A percentile compares a stretch with the other conserved stretches of the same genome.
Conservation (phyloP, 2,113 vertebrate genomes). For the human (Homo sapiens) region GRCh38 chr15:73622001-73622500, state of each 20-base stretch:
- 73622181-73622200: conserved; percentile 14
- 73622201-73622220: not conserved
- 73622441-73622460: not conserved
- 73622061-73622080: too few relatives aligned
- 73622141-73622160: too few relatives aligned
- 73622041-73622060: too few relatives aligned
- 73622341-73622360: conserved; percentile 23
- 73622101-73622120: too few relatives aligned
- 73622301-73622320: not conserved
- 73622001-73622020: conserved; percentile 43
- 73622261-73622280: conserved; percentile 43
- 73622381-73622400: conserved; percentile 15
- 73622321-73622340: conserved; percentile 24
- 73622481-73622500: not conserved
- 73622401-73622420: not conserved
- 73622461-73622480: conserved; percentile 48
- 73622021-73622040: conserved; percentile 12
- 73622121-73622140: too few relatives aligned
- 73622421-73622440: not conserved
- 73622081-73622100: too few relatives aligned
- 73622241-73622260: conserved; percentile 30
- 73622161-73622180: too few relatives aligned
- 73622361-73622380: conserved; percentile 11
- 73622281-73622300: not conserved
- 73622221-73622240: conserved; percentile 14